Evolutionary conservation across 2,797 vertebrate genomes (phyloP), one percentile per base, ranked within the genome.

Genomic region (Knipowitschia caucasica): DNA sequence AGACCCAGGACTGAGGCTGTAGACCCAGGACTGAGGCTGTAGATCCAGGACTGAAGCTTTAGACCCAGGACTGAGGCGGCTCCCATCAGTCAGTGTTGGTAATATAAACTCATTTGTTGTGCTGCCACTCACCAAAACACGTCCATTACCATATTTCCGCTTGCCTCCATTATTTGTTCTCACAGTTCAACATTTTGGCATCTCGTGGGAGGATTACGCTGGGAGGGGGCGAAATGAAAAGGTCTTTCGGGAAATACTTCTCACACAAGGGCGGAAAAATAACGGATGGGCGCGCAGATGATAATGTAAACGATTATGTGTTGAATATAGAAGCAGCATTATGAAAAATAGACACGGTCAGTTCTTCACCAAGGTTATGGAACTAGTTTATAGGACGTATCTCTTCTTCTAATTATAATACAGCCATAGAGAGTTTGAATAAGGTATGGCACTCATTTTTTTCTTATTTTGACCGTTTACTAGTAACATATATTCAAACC

Each of bases 61-160:
- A n/a, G n/a, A n/a, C n/a, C n/a, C n/a, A n/a, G n/a, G n/a, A n/a
- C n/a, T n/a, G n/a, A n/a, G n/a, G n/a, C n/a, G n/a, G n/a, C n/a
- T n/a, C n/a, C n/a, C n/a, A n/a, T n/a, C n/a, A n/a, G 31, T 34
- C 31, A n/a, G 31, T 1, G 31, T 5, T 34, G 11, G 11, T 34
- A 12, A 34, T n/a, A 20, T 2, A 20, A 9, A 10, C 36, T 10
- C 10, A 39, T 39, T 9, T 21, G n/a, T 58, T 64, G 59, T 56
- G 61, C 53, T 51, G 67, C 62, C 65, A 67, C n/a, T 78, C 73
- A 69, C 43, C 42, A 50, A 55, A 39, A 24, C 29, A 45, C 29
- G 30, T 15, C 42, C 14, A 64, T 78, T 64, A 70, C 31, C 64
- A 71, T 71, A 45, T 56, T 55, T 64, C 55, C 39, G 52, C 56